Evolutionary conservation across 2,113 vertebrate genomes (phyloP).

Genomic region (Osmerus eperlanus): DNA sequence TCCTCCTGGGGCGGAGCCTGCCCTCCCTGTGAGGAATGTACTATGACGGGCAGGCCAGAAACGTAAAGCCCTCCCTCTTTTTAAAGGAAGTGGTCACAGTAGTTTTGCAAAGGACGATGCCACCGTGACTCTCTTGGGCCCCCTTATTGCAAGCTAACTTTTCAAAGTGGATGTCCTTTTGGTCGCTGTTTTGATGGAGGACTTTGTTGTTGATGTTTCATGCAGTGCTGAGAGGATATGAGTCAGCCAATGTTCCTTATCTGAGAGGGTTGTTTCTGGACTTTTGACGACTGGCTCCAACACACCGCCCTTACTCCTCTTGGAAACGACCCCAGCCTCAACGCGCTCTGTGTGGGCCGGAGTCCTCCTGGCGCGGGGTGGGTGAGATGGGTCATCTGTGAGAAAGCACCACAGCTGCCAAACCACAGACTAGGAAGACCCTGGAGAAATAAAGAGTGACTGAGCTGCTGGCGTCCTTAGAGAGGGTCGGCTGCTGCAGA

Average conservation of each 20-base stretch:
- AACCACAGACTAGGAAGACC: slow-evolving; percentile 59
- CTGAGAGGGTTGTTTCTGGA: slow-evolving; percentile 37
- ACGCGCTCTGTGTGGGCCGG: slow-evolving; percentile 44
- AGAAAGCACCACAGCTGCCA: slow-evolving; percentile 49
- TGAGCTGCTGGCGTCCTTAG: slow-evolving; percentile 32
- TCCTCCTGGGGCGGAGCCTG: slow-evolving; percentile 85
- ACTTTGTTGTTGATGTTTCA: slow-evolving; percentile 55
- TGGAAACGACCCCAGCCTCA: slow-evolving; percentile 48
- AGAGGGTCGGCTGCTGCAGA: slow-evolving; percentile 30
- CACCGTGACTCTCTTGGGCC: neutral
- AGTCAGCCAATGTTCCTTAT: slow-evolving; percentile 51
- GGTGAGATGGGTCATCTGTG: slow-evolving; percentile 27
- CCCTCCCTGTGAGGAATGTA: slow-evolving; percentile 87
- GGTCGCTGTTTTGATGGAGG: slow-evolving; percentile 45
- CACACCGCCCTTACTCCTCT: neutral
- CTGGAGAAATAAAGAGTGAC: slow-evolving; percentile 37
- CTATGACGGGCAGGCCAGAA: slow-evolving; percentile 26
- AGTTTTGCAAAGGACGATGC: slow-evolving; percentile 11
- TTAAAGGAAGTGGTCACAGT: slow-evolving; percentile 30
- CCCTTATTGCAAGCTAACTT: neutral
- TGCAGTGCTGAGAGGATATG: slow-evolving; percentile 36
- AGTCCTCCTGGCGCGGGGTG: neutral
- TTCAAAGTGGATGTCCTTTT: slow-evolving; percentile 40
- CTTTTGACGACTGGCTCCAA: neutral
- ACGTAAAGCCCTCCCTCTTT: slow-evolving; percentile 13